Conservation (phyloP, 2,888 invertebrate genomes). For the Zygogramma bicolorata region DNA sequence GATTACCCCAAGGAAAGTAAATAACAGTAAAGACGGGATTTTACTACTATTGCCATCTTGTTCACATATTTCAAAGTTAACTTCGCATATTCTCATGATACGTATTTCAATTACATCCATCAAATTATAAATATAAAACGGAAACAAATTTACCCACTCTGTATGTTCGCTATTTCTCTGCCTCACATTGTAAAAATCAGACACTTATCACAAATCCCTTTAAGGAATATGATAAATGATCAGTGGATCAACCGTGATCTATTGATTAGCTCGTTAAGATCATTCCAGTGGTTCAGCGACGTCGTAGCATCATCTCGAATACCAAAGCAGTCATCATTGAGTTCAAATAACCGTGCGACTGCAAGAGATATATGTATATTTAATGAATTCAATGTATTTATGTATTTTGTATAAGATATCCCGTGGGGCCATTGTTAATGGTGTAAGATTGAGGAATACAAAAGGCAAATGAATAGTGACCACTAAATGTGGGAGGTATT, state of each 20-base stretch:
- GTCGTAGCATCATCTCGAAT: conserved; percentile 43
- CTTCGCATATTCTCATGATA: no score
- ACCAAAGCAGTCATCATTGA: conserved; percentile 35
- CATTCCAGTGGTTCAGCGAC: conserved; percentile 60
- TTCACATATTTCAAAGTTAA: no score
- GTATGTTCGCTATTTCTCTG: not conserved
- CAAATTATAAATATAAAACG: no score
- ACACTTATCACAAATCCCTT: conserved; percentile 67
- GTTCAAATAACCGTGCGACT: conserved; percentile 51
- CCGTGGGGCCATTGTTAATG: conserved; percentile 67
- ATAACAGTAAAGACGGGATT: no score
- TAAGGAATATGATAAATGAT: conserved; percentile 67
- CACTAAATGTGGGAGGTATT: conserved; percentile 64
- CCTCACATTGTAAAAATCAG: conserved; percentile 54
- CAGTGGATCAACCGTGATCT: conserved; percentile 67
- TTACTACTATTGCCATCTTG: no score
- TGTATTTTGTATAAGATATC: conserved; percentile 68
- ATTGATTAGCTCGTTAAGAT: conserved; percentile 69
- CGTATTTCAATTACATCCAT: no score
- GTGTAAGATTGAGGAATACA: conserved; percentile 65
- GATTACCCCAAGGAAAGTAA: no score
- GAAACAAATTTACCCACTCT: not conserved
- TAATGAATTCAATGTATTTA: conserved; percentile 69
- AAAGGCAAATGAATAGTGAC: conserved; percentile 64
- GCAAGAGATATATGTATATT: conserved; percentile 66